Evolutionary conservation across 1,140 invertebrate species (phyloP).

Genomic region (Caenorhabditis elegans): WBcel235 BX284606.5:12823001-12823500

Average conservation of each 20-base stretch:
- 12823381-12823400: neutral
- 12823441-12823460: neutral
- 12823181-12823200: constrained; percentile 26
- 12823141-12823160: neutral
- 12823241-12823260: neutral
- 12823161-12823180: constrained; percentile 9
- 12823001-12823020: no score
- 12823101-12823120: neutral
- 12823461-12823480: constrained; percentile 3
- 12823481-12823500: neutral
- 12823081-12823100: no score
- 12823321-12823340: neutral
- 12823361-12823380: neutral
- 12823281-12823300: neutral
- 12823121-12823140: neutral
- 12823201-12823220: constrained; percentile 30
- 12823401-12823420: constrained; percentile 6
- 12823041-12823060: no score
- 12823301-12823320: neutral
- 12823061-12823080: no score
- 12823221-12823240: neutral
- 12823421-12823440: constrained; percentile 17
- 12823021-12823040: no score
- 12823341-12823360: neutral
- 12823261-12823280: neutral